phyloP scores from a whole-genome alignment of 2,797 vertebrate species.

The Staurois parvus region DNA sequence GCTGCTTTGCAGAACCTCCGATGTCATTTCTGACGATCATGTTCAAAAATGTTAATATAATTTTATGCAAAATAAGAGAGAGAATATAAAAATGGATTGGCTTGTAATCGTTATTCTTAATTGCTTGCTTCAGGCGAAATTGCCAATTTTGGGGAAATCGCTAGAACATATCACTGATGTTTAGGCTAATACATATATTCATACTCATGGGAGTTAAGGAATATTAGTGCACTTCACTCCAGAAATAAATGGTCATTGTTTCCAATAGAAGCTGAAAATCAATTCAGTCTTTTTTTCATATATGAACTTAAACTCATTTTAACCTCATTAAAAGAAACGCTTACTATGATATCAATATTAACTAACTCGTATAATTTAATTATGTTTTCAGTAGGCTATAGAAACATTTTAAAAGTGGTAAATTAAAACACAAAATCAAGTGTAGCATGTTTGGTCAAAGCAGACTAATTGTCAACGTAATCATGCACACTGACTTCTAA shows the following conservation, averaged over 20 bases:
- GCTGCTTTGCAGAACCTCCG: neutral
- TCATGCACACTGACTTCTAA: too few species aligned
- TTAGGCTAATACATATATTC: constrained; percentile 31
- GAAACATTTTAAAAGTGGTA: too few species aligned
- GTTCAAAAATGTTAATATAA: constrained; percentile 53
- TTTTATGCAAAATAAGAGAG: constrained; percentile 52
- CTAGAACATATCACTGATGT: constrained; percentile 48
- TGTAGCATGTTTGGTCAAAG: too few species aligned
- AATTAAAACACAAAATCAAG: too few species aligned
- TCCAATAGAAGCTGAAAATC: constrained; percentile 16
- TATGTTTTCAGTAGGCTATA: neutral
- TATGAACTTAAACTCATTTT: neutral
- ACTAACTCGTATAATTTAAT: neutral
- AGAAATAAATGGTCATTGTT: constrained; percentile 29
- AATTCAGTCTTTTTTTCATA: neutral
- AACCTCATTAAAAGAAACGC: neutral
- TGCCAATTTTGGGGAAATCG: constrained; percentile 58
- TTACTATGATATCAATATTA: neutral
- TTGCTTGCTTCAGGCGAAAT: constrained; percentile 60
- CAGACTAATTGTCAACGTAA: too few species aligned
- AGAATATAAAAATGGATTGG: constrained; percentile 58
- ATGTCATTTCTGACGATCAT: constrained; percentile 20
- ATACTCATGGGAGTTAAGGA: constrained; percentile 22
- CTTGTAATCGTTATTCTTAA: constrained; percentile 59
- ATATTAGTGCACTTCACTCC: constrained; percentile 13